Percentiles rank a stretch among this genome's conserved stretches.
These are phyloP conservation scores for Hafferia zeledoni DNA, from an alignment of 2,797 vertebrate species.

Conservation along the genomic window DNA sequence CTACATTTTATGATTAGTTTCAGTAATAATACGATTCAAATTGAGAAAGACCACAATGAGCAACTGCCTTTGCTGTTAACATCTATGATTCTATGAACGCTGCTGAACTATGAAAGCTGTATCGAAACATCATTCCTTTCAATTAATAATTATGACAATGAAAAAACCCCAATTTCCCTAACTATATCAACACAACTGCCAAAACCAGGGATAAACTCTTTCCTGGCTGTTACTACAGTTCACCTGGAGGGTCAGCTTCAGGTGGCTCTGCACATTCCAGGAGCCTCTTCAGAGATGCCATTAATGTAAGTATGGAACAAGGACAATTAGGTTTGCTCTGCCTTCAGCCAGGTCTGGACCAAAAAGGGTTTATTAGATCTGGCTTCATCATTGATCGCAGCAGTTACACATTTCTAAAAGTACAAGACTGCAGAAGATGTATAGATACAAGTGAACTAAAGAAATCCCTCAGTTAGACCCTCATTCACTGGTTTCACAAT, in stretches of 20 bases:
- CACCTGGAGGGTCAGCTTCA: not conserved
- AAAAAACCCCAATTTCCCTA: not conserved
- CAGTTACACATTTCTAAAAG: not conserved
- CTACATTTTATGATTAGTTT: not conserved
- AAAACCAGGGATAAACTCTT: not conserved
- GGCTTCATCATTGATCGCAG: not conserved
- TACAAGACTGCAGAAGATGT: not conserved
- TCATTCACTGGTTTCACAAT: not conserved
- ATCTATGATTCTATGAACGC: too few species aligned
- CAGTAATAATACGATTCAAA: not conserved
- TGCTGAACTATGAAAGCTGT: not conserved
- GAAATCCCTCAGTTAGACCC: not conserved
- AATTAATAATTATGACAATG: not conserved
- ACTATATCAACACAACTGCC: not conserved
- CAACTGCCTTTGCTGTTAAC: not conserved
- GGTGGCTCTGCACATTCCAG: not conserved
- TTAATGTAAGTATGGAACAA: not conserved
- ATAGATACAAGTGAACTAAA: accelerated
- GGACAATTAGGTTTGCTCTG: not conserved
- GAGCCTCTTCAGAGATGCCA: not conserved
- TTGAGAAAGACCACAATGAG: not conserved
- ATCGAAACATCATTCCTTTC: not conserved
- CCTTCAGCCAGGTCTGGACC: not conserved
- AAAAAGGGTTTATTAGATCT: not conserved
- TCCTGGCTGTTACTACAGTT: not conserved